Percentiles rank a stretch among this genome's conserved stretches.
Conservation (phyloP, 2,797 vertebrate species). For the Oreochromis grahami region DNA sequence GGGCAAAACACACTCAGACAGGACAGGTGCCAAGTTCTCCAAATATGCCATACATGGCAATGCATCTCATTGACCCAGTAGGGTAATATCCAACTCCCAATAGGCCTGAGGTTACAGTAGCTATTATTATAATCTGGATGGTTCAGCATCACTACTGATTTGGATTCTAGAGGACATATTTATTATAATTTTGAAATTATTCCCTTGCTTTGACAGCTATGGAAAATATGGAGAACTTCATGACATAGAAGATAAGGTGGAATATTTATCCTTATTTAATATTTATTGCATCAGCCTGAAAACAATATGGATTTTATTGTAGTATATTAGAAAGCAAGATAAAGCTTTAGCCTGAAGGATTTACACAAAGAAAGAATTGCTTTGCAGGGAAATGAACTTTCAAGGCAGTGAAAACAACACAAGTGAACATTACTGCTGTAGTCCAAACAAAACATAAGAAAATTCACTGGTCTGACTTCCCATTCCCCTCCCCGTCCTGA, state of each 20-base stretch:
- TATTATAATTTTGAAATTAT: not conserved
- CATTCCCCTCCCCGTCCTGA: not conserved
- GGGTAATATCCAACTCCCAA: constrained; percentile 47
- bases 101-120: constrained; percentile 26
- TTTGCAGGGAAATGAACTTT: constrained; percentile 8
- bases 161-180: not conserved
- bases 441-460: constrained; percentile 46
- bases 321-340: not conserved
- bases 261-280: not conserved
- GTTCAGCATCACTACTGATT: not conserved
- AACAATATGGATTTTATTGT: not conserved
- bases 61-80: constrained; percentile 56
- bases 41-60: constrained; percentile 35
- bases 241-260: not conserved
- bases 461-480: not conserved
- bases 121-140: not conserved
- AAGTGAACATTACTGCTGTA: not conserved
- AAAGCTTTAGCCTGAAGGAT: not conserved
- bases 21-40: constrained; percentile 54
- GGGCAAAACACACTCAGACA: constrained; percentile 55
- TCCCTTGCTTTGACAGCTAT: not conserved
- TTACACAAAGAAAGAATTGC: constrained; percentile 30
- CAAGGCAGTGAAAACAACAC: constrained; percentile 8
- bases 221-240: not conserved
- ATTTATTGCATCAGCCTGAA: not conserved